phyloP scores from a whole-genome alignment of 2,797 vertebrate genomes.

The Iguana delicatissima region DNA sequence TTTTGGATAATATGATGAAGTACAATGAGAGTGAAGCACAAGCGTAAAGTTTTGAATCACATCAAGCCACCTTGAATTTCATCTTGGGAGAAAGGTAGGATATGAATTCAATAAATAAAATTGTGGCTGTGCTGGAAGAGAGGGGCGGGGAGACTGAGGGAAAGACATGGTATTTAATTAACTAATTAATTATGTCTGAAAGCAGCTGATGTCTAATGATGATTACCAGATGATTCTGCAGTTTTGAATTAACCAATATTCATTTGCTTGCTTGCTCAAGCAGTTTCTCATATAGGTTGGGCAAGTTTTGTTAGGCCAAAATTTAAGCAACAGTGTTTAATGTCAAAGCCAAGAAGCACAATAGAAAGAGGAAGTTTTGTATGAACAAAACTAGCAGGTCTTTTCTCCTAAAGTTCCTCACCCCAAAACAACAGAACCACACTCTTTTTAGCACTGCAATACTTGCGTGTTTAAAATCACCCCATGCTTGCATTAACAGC shows the following conservation, averaged over 20 bases:
- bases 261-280: background rate
- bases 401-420: background rate
- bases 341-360: background rate
- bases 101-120: no score
- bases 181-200: background rate
- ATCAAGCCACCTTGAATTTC: no score
- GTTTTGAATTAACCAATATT: slow-evolving; percentile 6
- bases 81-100: no score
- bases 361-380: background rate
- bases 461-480: no score
- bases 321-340: background rate
- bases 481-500: background rate
- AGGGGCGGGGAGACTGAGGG: background rate
- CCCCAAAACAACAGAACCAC: background rate
- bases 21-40: background rate
- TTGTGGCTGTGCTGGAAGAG: background rate
- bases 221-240: background rate
- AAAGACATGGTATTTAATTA: background rate
- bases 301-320: background rate
- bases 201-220: background rate
- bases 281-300: background rate
- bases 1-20: background rate
- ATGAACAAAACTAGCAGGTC: background rate
- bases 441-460: no score
- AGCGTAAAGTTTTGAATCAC: background rate